Percentiles rank a stretch among this genome's conserved stretches.
Conservation (phyloP, 2,113 vertebrate genomes). For the Arothron firmamentum region DNA sequence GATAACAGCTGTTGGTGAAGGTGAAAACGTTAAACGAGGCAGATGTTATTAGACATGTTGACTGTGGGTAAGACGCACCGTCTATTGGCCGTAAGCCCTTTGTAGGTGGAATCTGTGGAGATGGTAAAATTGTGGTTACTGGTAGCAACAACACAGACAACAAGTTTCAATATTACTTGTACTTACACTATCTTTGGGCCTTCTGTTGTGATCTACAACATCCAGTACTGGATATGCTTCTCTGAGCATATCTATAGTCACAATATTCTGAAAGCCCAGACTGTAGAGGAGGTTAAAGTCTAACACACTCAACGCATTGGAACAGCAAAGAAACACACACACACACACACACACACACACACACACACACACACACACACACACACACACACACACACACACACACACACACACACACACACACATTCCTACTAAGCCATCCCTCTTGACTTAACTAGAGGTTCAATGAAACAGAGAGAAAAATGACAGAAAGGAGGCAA, state of each 20-base stretch:
- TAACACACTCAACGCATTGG: slow-evolving; percentile 2
- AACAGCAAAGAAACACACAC: background rate
- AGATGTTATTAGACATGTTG: background rate
- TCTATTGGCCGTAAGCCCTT: slow-evolving; percentile 83
- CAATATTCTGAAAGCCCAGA: slow-evolving; percentile 85
- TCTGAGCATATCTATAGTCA: slow-evolving; percentile 87
- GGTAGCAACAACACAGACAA: too few species aligned
- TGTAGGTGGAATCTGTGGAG: slow-evolving; percentile 73
- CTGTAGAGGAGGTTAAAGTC: slow-evolving; percentile 72
- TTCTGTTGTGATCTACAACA: slow-evolving; percentile 87
- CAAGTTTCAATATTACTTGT: background rate
- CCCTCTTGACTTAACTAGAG: too few species aligned
- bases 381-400: background rate
- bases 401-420: background rate
- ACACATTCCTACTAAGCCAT: background rate
- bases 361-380: background rate
- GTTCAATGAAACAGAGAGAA: background rate
- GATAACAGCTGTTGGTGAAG: slow-evolving; percentile 78
- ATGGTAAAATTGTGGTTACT: background rate
- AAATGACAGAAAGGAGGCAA: slow-evolving; percentile 20
- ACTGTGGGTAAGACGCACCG: slow-evolving; percentile 73
- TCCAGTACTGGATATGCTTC: slow-evolving; percentile 86
- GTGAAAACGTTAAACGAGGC: background rate
- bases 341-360: background rate
- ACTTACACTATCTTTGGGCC: slow-evolving; percentile 83